Conservation (phyloP, 1,140 invertebrate genomes). For the Drosophila elegans region DNA sequence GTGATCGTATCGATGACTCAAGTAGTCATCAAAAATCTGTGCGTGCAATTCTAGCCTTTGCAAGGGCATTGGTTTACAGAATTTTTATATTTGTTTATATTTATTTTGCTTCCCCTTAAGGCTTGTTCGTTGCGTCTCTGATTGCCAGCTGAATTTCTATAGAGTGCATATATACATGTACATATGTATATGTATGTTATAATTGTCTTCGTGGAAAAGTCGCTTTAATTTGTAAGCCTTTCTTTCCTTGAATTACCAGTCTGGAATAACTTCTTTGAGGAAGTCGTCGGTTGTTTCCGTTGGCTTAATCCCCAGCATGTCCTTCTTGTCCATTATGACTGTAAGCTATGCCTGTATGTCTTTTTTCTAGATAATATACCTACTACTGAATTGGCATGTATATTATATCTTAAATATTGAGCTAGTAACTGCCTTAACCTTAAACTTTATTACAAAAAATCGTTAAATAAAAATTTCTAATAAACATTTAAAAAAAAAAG, state of each 20-base stretch:
- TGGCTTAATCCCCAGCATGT: conserved; percentile 6
- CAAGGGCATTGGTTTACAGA: conserved; percentile 12
- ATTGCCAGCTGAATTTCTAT: conserved; percentile 3
- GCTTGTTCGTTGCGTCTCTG: neutral
- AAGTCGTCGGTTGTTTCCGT: conserved; percentile 22
- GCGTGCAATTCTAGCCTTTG: conserved; percentile 17
- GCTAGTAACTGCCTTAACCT: too few species aligned
- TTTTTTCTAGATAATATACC: neutral
- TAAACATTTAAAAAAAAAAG: too few species aligned
- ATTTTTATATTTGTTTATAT: conserved; percentile 3
- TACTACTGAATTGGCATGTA: too few species aligned
- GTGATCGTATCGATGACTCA: conserved; percentile 20
- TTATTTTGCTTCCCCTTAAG: conserved; percentile 8
- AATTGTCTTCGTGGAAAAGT: neutral
- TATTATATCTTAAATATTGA: too few species aligned
- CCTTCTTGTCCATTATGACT: conserved; percentile 6
- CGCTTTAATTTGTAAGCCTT: neutral
- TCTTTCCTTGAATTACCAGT: neutral
- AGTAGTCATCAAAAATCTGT: conserved; percentile 12
- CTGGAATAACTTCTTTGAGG: conserved; percentile 8
- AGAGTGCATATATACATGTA: neutral
- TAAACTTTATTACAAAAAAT: too few species aligned
- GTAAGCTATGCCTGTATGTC: too few species aligned
- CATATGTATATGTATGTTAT: neutral
- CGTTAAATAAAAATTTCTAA: too few species aligned